Percentiles rank a stretch among this genome's conserved stretches.
Evolutionary conservation across 2,797 vertebrate species (phyloP).

Genomic region (Momotus momota): DNA sequence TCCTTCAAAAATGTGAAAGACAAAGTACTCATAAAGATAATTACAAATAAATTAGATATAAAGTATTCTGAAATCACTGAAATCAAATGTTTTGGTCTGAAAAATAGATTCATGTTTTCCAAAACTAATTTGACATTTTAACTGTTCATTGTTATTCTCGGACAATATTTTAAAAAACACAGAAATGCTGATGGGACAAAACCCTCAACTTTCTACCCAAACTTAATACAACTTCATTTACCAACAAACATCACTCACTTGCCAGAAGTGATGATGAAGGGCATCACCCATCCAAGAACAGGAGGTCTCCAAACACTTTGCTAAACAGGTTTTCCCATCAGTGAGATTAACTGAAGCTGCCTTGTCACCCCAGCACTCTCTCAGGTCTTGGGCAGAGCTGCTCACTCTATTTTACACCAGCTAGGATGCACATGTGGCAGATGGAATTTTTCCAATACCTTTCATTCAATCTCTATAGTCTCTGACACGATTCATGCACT

Average conservation of each 20-base stretch:
- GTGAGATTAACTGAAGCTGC: neutral
- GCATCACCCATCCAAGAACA: neutral
- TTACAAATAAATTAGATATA: neutral
- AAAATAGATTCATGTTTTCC: neutral
- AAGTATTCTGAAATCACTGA: neutral
- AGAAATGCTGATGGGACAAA: neutral
- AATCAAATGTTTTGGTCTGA: neutral
- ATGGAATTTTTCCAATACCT: neutral
- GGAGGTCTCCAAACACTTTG: neutral
- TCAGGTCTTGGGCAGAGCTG: neutral
- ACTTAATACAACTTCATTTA: neutral
- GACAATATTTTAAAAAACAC: neutral
- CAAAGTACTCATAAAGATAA: neutral
- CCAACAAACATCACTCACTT: neutral
- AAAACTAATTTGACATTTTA: neutral
- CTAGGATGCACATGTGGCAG: neutral
- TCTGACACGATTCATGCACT: neutral
- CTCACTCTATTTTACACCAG: neutral
- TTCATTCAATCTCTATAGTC: neutral
- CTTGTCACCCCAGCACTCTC: neutral
- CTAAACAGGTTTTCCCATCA: neutral
- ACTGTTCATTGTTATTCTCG: neutral
- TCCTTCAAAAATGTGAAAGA: neutral
- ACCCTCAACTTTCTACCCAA: neutral
- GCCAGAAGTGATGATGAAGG: neutral